Evolutionary conservation across 1,140 invertebrate genomes (phyloP), one percentile per base, ranked within the genome.

Genomic region (Leptinotarsa defecta): DNA sequence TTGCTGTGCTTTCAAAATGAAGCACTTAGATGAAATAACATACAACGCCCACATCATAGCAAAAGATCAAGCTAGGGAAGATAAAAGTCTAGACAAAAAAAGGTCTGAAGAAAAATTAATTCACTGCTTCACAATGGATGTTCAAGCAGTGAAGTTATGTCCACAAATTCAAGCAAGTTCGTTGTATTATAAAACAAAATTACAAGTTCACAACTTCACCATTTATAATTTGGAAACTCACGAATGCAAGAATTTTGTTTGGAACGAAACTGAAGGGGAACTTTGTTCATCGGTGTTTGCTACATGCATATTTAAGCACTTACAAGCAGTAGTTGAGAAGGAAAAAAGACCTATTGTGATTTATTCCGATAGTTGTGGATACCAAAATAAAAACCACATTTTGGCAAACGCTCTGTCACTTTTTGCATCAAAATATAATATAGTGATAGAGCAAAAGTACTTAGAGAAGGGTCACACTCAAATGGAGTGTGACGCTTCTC

Each of bases 391-490:
- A 13, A 86, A 85, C 71, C 49, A 2, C 72, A 57, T 57, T n/a
- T 17, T 57, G 52, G 52, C 52, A 57, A 57, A 57, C n/a, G 13
- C 52, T 15, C n/a, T 86, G 20, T 61, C 81, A 13, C 57, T 74
- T 52, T 79, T 83, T 52, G 79, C 83, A 20, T 67, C 48, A 43
- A 80, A 77, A 73, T 77, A 73, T 48, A 78, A 83, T 8, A 78
- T 84, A 48, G 79, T 68, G 1, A 84, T 87, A 74, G 76, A 67
- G n/a, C 86, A 86, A 76, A 86, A 86, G 74, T 87, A 78, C 78
- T 75, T 87, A n/a, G 83, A 84, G 76, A 78, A 77, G 22, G 85
- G 86, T 17, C 86, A 87, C 74, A 86, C 84, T 20, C 85, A 86
- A 71, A 87, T 86, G 83, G 85, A 87, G 69, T 81, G 80, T 71